Evolutionary conservation across 1,140 invertebrate species (phyloP), one percentile per base, ranked within the genome.

Genomic region (Tetragnatha versicolor): DNA sequence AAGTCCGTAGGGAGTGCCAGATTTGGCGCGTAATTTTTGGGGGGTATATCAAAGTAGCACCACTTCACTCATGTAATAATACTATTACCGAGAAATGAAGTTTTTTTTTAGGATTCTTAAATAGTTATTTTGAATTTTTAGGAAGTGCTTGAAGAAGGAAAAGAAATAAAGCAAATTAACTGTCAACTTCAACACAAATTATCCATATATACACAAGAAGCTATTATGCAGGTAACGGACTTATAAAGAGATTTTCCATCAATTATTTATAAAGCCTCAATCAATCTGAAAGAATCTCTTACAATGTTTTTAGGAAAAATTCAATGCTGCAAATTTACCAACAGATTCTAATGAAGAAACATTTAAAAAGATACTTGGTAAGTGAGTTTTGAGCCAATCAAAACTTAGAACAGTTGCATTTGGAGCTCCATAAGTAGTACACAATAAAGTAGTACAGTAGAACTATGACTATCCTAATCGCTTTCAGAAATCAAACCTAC

Each of bases 281-380:
- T n/a, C n/a, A n/a, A n/a, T n/a, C 1, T 35, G 9, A 29, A 2
- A 42, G 42, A 63, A 42, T 9, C 5, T n/a, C 42, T 14, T 27
- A 0, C 25, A n/a, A 42, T 6, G 45, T 14, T 53, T 70, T 17
- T n/a, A 70, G 68, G 51, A 70, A 9, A 55, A 70, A n/a, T 70
- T 55, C 14, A 47, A 70, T 27, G 39, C 22, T 1, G 3, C 58
- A 10, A 10, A 39, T 14, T 31, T 70, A 25, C 68, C 68, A 17
- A 2, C 22, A 14, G 35, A 25, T 5, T n/a, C 49, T 7, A 47
- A 39, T 14, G 68, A 55, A 25, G 35, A 22, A 1, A 27, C 33
- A 14, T 70, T 55, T 58, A 25, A 14, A 10, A 33, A 39, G 27
- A 12, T 29, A 1, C 6, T 70, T 37, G 20, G 68, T 70, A 70